Conservation (phyloP, 1,140 invertebrate genomes). For the Achatina immaculata region DNA sequence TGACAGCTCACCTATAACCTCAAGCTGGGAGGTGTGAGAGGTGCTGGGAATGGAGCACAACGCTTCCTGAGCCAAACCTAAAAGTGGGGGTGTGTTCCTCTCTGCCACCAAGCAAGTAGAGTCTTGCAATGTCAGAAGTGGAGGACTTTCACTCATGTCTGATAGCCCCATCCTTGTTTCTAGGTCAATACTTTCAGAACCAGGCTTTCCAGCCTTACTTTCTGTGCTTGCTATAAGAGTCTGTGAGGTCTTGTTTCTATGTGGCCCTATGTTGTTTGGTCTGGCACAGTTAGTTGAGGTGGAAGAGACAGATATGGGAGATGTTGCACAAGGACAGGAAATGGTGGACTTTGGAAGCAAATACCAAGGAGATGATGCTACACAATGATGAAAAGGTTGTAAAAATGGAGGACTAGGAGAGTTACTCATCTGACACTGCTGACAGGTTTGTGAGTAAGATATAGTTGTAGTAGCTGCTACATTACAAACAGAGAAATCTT, state of each 20-base stretch:
- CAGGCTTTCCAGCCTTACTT: background rate
- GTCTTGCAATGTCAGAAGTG: conserved; percentile 9
- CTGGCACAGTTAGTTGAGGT: background rate
- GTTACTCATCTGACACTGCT: background rate
- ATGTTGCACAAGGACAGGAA: conserved; percentile 48
- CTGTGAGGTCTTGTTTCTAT: background rate
- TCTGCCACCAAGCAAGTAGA: background rate
- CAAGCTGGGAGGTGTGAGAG: conserved; percentile 24
- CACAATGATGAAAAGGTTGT: conserved; percentile 1
- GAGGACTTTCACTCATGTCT: background rate
- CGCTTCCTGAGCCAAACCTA: conserved; percentile 37
- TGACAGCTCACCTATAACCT: conserved; percentile 38
- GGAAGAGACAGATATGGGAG: conserved; percentile 20
- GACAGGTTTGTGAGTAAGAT: conserved; percentile 9
- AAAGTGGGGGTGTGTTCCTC: conserved; percentile 38
- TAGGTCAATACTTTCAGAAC: background rate
- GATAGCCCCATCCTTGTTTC: background rate
- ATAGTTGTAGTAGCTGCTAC: background rate
- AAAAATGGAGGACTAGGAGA: background rate
- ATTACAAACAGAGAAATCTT: conserved; percentile 10
- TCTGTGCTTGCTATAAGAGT: background rate
- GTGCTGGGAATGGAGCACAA: conserved; percentile 16
- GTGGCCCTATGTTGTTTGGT: background rate
- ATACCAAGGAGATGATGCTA: conserved; percentile 32
- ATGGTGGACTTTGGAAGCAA: conserved; percentile 57